Percentiles rank a stretch among this genome's conserved stretches.
Evolutionary conservation across 2,888 invertebrate genomes (phyloP).

Genomic region (Synergus itoensis): DNA sequence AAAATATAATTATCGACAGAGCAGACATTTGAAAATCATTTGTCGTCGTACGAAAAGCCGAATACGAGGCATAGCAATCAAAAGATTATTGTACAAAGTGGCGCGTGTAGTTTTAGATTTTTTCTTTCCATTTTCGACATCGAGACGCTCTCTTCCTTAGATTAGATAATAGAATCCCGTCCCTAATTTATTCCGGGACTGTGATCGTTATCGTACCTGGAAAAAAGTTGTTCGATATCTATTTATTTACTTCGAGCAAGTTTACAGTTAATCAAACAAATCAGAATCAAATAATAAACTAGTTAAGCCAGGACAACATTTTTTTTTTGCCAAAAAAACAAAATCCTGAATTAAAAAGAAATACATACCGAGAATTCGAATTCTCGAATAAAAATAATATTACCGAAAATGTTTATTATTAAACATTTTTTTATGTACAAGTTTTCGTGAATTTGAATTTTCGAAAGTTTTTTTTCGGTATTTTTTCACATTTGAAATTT

Average conservation of each 20-base stretch:
- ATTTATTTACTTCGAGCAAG: slow-evolving; percentile 9
- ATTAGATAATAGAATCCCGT: slow-evolving; percentile 33
- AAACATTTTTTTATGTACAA: no score
- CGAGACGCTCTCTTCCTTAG: slow-evolving; percentile 19
- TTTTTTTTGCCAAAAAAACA: no score
- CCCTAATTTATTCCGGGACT: slow-evolving; percentile 15
- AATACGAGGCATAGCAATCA: slow-evolving; percentile 35
- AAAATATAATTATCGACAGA: slow-evolving; percentile 13
- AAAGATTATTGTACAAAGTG: slow-evolving; percentile 33
- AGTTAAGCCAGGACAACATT: not conserved
- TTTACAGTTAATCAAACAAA: not conserved
- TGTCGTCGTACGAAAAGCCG: slow-evolving; percentile 21
- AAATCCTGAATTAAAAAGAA: no score
- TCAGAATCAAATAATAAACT: slow-evolving; percentile 7
- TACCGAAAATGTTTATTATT: no score
- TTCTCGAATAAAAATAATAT: no score
- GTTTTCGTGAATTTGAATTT: no score
- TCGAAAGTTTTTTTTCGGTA: no score
- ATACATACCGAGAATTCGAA: no score
- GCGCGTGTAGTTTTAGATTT: slow-evolving; percentile 36
- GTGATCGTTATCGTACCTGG: slow-evolving; percentile 18
- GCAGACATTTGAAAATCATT: slow-evolving; percentile 9
- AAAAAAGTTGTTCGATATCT: not conserved
- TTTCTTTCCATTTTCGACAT: slow-evolving; percentile 11
- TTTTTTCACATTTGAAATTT: no score